Base-by-base conservation (phyloP, 2,888 invertebrate genomes). In the Cataglyphis cursor region DNA sequence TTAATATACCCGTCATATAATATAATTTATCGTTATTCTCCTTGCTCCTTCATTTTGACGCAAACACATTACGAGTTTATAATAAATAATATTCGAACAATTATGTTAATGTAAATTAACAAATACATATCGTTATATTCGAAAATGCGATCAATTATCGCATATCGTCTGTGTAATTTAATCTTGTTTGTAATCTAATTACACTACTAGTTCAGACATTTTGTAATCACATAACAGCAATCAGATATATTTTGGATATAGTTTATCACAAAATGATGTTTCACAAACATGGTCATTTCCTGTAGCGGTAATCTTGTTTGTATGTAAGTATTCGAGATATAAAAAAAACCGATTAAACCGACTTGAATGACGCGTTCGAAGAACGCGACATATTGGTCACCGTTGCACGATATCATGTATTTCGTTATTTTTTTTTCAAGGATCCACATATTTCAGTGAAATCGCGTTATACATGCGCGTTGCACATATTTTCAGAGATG, bases 91-190 rank as follows among this genome's bases (percentile, higher is more conserved):
- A 66, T 28, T 15, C 66, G 12, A 38, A 76, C 1, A 66, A 38
- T 76, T 54, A 41, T n/a, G 24, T 41, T 6, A 48, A n/a, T 28
- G 18, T 38, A 65, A 76, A 66, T 65, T 24, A n/a, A 76, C 38
- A 44, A 65, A n/a, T 66, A 28, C 18, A 9, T 5, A 38, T 51
- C 12, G n/a, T 28, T 10, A 51, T 15, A 24, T 51, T 54, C 51
- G 21, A 3, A 64, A 75, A 64, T 38, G 64, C 35, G 65, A 18
- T 54, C 51, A 65, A 76, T 75, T 75, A 75, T 54, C 38, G 24
- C n/a, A 5, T n/a, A n/a, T 76, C 9, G 0, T 0, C 0, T 31
- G n/a, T 12, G 38, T 12, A 24, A 28, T 18, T 0, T 9, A 48
- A 75, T 74, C 38, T 15, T 4, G 15, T 75, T 28, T 12, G 3